A percentile compares a stretch with the other conserved stretches of the same genome.
These are phyloP conservation scores for Tiphia femorata DNA, from an alignment of 2,888 invertebrate species.

Conservation along the genomic window DNA sequence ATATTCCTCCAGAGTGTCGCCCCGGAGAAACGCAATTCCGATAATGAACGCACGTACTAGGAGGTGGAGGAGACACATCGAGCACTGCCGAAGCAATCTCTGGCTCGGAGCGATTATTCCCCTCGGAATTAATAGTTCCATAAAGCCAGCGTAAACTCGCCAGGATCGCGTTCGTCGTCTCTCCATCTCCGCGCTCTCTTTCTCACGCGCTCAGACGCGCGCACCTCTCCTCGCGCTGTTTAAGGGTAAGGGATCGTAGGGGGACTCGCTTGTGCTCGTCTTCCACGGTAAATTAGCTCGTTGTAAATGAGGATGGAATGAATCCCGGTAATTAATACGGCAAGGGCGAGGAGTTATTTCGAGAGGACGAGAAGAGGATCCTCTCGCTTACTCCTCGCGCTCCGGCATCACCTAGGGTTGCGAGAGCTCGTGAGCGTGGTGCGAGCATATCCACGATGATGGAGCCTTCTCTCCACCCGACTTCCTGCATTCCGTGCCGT, in stretches of 20 bases:
- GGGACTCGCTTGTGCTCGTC: too few species aligned
- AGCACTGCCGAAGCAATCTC: conserved; percentile 5
- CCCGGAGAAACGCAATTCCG: too few species aligned
- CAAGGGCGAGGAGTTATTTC: conserved; percentile 55
- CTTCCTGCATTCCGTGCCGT: conserved; percentile 39
- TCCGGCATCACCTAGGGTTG: background rate
- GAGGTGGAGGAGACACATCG: too few species aligned
- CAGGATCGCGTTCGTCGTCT: conserved; percentile 12
- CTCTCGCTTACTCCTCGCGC: background rate
- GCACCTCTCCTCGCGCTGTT: background rate
- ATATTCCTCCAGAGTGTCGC: too few species aligned
- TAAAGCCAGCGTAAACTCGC: conserved; percentile 31
- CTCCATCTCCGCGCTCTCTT: conserved; percentile 14
- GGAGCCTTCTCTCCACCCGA: conserved; percentile 30
- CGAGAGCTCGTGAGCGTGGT: conserved; percentile 4
- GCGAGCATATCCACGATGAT: conserved; percentile 34
- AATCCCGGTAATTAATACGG: conserved; percentile 60
- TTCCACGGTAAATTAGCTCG: conserved; percentile 52
- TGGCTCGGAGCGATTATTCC: background rate
- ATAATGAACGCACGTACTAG: too few species aligned
- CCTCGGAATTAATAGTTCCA: conserved; percentile 32
- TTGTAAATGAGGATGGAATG: conserved; percentile 51
- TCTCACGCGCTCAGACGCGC: conserved; percentile 16
- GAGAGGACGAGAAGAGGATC: conserved; percentile 28
- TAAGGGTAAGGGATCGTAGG: conserved; percentile 25